Conservation (phyloP, 92 coral and sea anemone species). For the Muricea muricata region DNA sequence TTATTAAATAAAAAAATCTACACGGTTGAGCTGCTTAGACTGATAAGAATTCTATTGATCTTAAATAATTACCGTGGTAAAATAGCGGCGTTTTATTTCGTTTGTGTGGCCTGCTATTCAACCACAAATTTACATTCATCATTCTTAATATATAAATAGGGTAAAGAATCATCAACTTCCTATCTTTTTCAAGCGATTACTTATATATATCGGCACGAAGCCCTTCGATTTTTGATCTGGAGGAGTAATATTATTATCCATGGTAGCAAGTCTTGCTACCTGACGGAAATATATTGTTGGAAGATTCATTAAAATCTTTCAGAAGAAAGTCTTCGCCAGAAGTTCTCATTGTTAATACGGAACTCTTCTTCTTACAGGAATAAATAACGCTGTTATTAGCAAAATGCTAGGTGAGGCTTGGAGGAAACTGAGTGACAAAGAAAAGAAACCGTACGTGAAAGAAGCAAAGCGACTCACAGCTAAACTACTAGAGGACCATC, state of each 20-base stretch:
- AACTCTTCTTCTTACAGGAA: neutral
- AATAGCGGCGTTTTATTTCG: neutral
- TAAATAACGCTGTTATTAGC: slow-evolving; percentile 38
- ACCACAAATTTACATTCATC: neutral
- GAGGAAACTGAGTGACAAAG: slow-evolving; percentile 38
- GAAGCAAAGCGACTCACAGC: slow-evolving; percentile 41
- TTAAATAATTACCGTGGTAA: neutral
- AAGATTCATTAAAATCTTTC: no score
- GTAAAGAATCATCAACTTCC: no score
- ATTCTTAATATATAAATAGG: no score
- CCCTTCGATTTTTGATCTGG: no score
- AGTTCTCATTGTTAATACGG: no score
- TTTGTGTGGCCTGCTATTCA: neutral
- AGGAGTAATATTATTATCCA: no score
- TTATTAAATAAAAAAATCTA: neutral
- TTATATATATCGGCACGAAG: no score
- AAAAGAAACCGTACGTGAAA: slow-evolving; percentile 29
- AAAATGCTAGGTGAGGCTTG: slow-evolving; percentile 46
- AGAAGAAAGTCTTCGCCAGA: no score
- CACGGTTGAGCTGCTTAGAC: neutral
- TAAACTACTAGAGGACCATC: slow-evolving; percentile 41
- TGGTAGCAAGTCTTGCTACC: no score
- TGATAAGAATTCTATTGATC: neutral
- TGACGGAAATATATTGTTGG: no score
- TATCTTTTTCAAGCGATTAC: no score